Evolutionary conservation across 2,797 vertebrate species (phyloP), one percentile per base, ranked within the genome.

Genomic region (Bryconaethiops microstoma): DNA sequence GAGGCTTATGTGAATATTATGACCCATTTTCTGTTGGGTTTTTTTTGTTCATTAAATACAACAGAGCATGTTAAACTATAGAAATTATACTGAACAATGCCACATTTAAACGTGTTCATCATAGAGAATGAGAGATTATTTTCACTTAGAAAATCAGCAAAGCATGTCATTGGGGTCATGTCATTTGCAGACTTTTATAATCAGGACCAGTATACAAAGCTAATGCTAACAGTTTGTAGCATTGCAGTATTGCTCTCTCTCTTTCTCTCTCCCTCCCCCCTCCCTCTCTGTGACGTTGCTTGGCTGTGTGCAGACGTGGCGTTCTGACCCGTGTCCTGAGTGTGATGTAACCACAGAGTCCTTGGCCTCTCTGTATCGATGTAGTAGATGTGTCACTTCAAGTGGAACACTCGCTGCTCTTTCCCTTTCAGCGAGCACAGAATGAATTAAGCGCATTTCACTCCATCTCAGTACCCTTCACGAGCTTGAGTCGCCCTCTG

Each of bases 301-400:
- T 14, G 57, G 73, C 74, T 57, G 59, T 21, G 21, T 82, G 76
- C 0, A 70, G 80, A 82, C 76, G 42, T 78, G 76, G 69, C 42
- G 69, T 68, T 74, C 69, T 67, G 80, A 76, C 70, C 55, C 73
- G 62, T 13, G 45, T 70, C 67, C 67, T 50, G 67, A 70, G 19
- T 72, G 57, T 59, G 69, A 82, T 40, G 80, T 67, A 74, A 82
- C 64, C 45, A 35, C 69, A 14, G 48, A 19, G 75, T 82, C 62
- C 68, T 77, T 77, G 80, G 74, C 74, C 68, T 77, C 21, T 16
- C 69, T 1, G 48, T 16, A 2, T 13, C 23, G 13, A 54, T 6
- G 23, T 21, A 8, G 70, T 54, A 57, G 50, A 55, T 54, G 25
- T 45, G 35, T 72, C 48, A 25, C 45, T 62, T 57, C 21, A 17